Conservation (phyloP, 2,113 vertebrate genomes). For the Protobothrops flavoviridis region DNA sequence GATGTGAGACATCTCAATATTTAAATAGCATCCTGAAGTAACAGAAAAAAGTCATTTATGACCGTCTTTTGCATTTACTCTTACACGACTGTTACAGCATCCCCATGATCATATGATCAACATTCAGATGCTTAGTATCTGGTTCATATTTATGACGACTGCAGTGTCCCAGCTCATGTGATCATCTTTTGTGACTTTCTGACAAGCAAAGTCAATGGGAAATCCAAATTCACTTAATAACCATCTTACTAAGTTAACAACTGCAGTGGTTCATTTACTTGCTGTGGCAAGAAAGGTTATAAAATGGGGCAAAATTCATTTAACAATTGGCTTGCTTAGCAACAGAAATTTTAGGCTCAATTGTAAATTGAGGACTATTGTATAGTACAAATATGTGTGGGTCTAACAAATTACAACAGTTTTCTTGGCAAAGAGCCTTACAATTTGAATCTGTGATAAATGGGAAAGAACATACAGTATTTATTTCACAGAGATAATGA, state of each 20-base stretch:
- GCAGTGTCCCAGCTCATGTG: not conserved
- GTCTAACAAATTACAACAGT: not conserved
- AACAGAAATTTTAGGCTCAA: not conserved
- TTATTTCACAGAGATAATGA: not conserved
- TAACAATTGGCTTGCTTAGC: not conserved
- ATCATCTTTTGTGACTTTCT: not conserved
- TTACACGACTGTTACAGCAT: not conserved
- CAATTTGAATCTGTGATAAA: not conserved
- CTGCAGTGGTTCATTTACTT: not conserved
- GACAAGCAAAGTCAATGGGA: not conserved
- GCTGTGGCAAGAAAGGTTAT: not conserved
- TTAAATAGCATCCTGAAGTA: not conserved
- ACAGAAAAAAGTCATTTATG: not conserved
- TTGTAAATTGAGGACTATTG: not conserved
- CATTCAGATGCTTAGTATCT: not conserved
- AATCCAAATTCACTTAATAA: not conserved
- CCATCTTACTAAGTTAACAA: not conserved
- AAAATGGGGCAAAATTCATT: not conserved
- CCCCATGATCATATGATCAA: not conserved
- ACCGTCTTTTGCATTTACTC: not conserved
- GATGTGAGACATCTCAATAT: not conserved
- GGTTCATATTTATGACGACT: not conserved
- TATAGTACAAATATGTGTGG: not conserved
- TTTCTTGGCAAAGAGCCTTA: not conserved
- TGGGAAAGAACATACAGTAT: not conserved